Evolutionary conservation across 2,797 vertebrate species (phyloP), one percentile per base, ranked within the genome.

Genomic region (Malacoraja senta): DNA sequence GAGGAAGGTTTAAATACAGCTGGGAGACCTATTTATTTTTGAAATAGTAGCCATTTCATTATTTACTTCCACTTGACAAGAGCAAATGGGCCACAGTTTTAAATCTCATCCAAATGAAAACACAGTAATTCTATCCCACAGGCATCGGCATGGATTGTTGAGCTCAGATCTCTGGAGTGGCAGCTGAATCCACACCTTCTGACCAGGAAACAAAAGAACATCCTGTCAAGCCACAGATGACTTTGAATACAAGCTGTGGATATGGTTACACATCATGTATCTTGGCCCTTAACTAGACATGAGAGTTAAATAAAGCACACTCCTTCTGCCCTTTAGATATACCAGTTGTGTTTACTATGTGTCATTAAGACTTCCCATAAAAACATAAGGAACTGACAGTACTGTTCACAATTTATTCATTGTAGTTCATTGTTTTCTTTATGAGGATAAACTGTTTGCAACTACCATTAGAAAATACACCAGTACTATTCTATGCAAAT

Each of bases 221-320:
- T 21, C 17, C 19, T 7, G 24, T 24, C 19, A 21, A 74, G 21
- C 2, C 21, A 74, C 71, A 74, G 19, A 26, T 26, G 24, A 74
- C 7, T 74, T 21, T 74, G 8, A 88, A 10, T 68, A 58, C 3
- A 88, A 88, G 84, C 21, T 35, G 19, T 35, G 7, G n/a, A n/a
- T 86, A 7, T 63, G n/a, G 13, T 32, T 15, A 17, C 1, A 1
- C 61, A n/a, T 61, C 83, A 13, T 86, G 83, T 19, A n/a, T 65
- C 58, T 32, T 32, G 29, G 58, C 61, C 17, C n/a, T 35, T 63
- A 88, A 88, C 7, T 32, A 88, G n/a, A 32, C 19, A 35, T 88
- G 61, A 17, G n/a, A 88, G 63, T 68, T 88, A 88, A 88, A 88
- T 88, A 88, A 88, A 88, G 61, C 61, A 63, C 84, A 32, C n/a